phyloP scores from a whole-genome alignment of 2,888 invertebrate species.

The Chloromyia formosa region DNA sequence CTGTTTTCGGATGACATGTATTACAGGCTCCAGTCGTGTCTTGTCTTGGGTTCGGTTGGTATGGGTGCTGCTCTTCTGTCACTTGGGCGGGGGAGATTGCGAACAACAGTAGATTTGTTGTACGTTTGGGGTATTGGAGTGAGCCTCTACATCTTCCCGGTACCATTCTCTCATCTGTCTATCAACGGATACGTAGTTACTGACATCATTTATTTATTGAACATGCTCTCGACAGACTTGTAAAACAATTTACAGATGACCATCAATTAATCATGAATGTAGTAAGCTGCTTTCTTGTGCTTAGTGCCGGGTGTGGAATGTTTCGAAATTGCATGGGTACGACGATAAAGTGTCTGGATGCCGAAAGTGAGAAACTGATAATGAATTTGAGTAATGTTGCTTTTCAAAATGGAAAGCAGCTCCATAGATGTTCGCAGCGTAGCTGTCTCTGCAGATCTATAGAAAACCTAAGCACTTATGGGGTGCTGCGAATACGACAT shows the following conservation, averaged over 20 bases:
- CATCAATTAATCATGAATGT: slow-evolving; percentile 53
- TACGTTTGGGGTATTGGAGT: background rate
- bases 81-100: background rate
- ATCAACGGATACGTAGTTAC: slow-evolving; percentile 47
- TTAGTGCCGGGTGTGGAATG: slow-evolving; percentile 47
- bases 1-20: slow-evolving; percentile 31
- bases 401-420: no score
- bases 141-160: background rate
- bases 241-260: slow-evolving; percentile 54
- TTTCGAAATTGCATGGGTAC: no score
- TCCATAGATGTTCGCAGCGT: no score
- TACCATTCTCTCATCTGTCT: background rate
- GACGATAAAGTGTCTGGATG: no score
- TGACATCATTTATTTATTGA: slow-evolving; percentile 55
- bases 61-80: background rate
- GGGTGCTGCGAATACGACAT: no score
- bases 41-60: background rate
- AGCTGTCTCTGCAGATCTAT: no score
- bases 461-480: no score
- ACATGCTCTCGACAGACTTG: slow-evolving; percentile 54
- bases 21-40: slow-evolving; percentile 17
- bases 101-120: background rate
- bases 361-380: no score
- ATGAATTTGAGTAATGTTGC: no score
- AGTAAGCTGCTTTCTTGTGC: slow-evolving; percentile 51